Conservation (phyloP, 2,888 invertebrate genomes). For the Eumacrocentrus americanus region DNA sequence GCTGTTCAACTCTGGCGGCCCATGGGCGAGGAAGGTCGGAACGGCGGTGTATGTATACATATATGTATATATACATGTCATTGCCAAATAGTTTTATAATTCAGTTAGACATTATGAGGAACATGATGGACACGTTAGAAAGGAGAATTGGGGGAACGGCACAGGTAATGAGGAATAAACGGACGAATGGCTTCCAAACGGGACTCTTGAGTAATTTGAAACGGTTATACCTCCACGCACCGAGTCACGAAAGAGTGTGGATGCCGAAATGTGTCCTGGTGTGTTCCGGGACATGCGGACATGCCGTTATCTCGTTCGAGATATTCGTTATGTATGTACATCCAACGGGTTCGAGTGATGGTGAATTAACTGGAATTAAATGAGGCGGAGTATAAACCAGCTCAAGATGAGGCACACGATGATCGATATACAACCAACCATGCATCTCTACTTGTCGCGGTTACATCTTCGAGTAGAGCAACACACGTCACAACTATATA, state of each 20-base stretch:
- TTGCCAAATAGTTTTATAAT: background rate
- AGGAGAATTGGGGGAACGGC: background rate
- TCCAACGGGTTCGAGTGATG: conserved; percentile 12
- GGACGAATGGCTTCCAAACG: background rate
- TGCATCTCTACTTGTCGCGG: conserved; percentile 3
- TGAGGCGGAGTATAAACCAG: too few species aligned
- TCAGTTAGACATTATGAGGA: background rate
- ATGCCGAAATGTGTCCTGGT: conserved; percentile 12
- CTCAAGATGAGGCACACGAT: background rate
- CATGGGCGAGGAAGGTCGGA: too few species aligned
- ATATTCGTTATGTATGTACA: conserved; percentile 2
- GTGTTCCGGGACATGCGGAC: conserved; percentile 6
- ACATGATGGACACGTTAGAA: background rate
- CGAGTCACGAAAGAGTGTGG: conserved; percentile 9
- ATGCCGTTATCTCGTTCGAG: conserved; percentile 13
- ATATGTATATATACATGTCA: too few species aligned
- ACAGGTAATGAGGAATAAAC: background rate
- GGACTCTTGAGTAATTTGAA: background rate
- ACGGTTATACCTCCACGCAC: background rate
- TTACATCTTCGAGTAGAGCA: conserved; percentile 14
- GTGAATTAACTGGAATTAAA: conserved; percentile 12
- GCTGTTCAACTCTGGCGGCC: conserved; percentile 12
- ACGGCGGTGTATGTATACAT: too few species aligned
- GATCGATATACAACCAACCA: conserved; percentile 18
- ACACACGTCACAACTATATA: too few species aligned